These are phyloP conservation scores for Cyprinodon brontotheroides DNA, from an alignment of 2,113 vertebrate species.

Conservation along the genomic window DNA sequence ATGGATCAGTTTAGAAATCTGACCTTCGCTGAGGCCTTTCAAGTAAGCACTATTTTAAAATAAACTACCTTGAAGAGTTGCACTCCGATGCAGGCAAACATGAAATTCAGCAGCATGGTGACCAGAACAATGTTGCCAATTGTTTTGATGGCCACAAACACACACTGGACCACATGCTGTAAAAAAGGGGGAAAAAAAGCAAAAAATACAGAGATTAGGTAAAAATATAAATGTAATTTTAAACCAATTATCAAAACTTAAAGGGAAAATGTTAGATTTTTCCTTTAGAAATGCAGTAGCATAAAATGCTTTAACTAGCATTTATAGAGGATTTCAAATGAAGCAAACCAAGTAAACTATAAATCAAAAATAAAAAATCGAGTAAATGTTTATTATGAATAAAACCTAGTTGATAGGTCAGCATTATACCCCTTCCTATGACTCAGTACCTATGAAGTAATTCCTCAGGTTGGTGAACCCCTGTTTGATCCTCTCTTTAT, in stretches of 20 bases:
- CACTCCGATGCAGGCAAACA: constrained; percentile 96
- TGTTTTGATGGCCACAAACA: constrained; percentile 97
- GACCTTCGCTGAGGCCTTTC: neutral
- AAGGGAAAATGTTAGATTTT: neutral
- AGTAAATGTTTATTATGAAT: too few relatives aligned
- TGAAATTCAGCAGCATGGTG: constrained; percentile 93
- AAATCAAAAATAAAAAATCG: too few relatives aligned
- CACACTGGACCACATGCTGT: constrained; percentile 97
- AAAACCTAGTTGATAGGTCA: too few relatives aligned
- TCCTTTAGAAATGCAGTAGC: too few relatives aligned
- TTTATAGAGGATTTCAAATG: too few relatives aligned
- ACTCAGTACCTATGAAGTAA: too few relatives aligned
- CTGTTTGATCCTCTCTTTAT: neutral
- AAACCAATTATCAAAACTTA: neutral
- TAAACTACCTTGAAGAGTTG: constrained; percentile 94
- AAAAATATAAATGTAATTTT: neutral
- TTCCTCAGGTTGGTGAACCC: too few relatives aligned
- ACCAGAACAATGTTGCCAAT: constrained; percentile 98
- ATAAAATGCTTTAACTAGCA: too few relatives aligned
- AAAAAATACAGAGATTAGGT: neutral
- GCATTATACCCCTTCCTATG: too few relatives aligned
- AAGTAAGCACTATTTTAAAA: neutral
- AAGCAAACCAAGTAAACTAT: too few relatives aligned
- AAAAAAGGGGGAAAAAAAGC: constrained; percentile 8
- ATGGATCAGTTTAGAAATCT: neutral